Evolutionary conservation across 1,140 invertebrate species (phyloP), one percentile per base, ranked within the genome.

Genomic region (Drosophila subobscura): DNA sequence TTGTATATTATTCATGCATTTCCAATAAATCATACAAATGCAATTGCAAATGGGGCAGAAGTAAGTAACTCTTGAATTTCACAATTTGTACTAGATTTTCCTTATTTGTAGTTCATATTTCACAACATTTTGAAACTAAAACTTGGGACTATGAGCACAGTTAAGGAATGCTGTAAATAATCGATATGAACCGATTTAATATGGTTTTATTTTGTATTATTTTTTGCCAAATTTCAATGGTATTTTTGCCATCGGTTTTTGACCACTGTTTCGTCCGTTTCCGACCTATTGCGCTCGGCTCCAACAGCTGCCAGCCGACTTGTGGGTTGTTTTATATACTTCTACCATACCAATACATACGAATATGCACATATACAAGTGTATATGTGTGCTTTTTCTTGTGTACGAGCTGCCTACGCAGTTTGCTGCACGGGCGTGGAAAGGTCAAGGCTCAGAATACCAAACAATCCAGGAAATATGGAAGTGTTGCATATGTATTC

Each of bases 381-480:
- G 33, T 64, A 16, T 40, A n/a, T 55, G 2, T 57, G 47, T 52
- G 29, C 33, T 10, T 8, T 45, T n/a, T 5, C 6, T 7, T 40
- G 65, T 37, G 58, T 49, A 49, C 37, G 54, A 22, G 49, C 40
- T 53, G 27, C 72, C 68, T 52, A 74, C 70, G 70, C 70, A 45
- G 22, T 22, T 51, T 51, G 50, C 20, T 64, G 66, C 57, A 53
- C 61, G 74, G 49, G 72, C 60, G 47, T 70, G 60, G 64, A 85
- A 84, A 84, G 80, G 80, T 84, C 72, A 85, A 84, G 66, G 78
- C 61, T 72, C 63, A 65, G 61, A 55, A 60, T 23, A 51, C 52
- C 58, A 61, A 37, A 83, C 57, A 71, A 64, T 12, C 33, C 27
- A 79, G 54, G 63, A 72, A 59, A 61, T 64, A 75, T 55, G 77